Base-by-base conservation (phyloP, 2,797 vertebrate species). In the Acomys russatus region DNA sequence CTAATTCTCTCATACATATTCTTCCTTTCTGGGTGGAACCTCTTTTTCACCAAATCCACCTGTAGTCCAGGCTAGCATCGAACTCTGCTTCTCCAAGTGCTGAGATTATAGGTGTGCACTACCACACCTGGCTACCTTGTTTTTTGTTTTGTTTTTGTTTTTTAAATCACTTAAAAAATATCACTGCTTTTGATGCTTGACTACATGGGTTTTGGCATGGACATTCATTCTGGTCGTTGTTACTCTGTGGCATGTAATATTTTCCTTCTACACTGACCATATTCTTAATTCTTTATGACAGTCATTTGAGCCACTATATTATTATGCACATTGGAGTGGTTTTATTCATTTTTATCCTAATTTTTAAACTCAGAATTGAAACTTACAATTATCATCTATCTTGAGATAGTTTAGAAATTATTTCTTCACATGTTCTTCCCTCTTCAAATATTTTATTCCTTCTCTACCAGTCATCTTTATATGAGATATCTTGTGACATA, bases 221-320 rank as follows among this genome's bases (percentile, higher is more conserved):
- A 44, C 82, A 20, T 22, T 92, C 30, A 86, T 92, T 88, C 20
- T 89, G 95, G 71, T 79, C n/a, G 94, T 92, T 94, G 74, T 70
- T 90, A 7, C 14, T 63, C 35, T 93, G 15, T 92, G 89, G 66
- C 77, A 70, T 25, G 2, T 71, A 87, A n/a, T 9, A 78, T 11
- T n/a, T 68, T 83, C 78, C 8, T 77, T 11, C 14, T 54, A 12
- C 2, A 23, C 35, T 64, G n/a, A 6, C 9, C 63, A 2, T 4
- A 73, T 77, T 94, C 77, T 71, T 0, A 87, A 25, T 89, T 79
- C 1, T 68, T 88, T 94, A 93, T 90, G 78, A 86, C 3, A 51
- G 33, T 91, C 33, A 30, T 77, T 95, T 66, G 7, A 92, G 6
- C 12, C 88, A 63, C 94, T 80, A 68, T 38, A 86, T 78, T 86